phyloP scores from a whole-genome alignment of 2,113 vertebrate species.

The Dromaius novaehollandiae region DNA sequence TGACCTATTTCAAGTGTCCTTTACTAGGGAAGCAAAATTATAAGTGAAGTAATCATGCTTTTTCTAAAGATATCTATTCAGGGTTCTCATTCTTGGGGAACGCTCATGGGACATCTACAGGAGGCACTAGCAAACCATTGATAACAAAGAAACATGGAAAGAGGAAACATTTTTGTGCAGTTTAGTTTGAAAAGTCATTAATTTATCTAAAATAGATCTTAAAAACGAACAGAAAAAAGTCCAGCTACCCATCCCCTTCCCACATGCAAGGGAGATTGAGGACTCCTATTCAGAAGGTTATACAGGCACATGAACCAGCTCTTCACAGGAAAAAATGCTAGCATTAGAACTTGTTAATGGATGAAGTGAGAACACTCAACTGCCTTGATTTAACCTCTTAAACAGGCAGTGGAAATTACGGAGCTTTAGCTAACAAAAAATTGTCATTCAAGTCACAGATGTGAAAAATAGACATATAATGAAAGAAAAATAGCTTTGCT shows the following conservation, averaged over 20 bases:
- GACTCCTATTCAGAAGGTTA: background rate
- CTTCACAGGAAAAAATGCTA: background rate
- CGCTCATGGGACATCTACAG: no score
- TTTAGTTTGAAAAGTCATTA: background rate
- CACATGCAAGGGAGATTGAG: background rate
- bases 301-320: accelerated
- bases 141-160: background rate
- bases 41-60: background rate
- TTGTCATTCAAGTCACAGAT: background rate
- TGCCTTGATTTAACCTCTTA: background rate
- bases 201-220: background rate
- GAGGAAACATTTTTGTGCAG: background rate
- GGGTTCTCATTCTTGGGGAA: background rate
- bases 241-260: background rate
- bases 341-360: background rate
- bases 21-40: background rate
- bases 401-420: background rate
- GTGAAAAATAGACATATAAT: background rate
- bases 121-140: background rate
- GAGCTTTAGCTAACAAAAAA: background rate
- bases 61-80: background rate
- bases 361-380: background rate
- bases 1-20: background rate
- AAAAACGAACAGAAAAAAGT: background rate
- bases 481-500: background rate